These are phyloP conservation scores for Mantis religiosa DNA, from an alignment of 2,888 invertebrate species.

Conservation along the genomic window DNA sequence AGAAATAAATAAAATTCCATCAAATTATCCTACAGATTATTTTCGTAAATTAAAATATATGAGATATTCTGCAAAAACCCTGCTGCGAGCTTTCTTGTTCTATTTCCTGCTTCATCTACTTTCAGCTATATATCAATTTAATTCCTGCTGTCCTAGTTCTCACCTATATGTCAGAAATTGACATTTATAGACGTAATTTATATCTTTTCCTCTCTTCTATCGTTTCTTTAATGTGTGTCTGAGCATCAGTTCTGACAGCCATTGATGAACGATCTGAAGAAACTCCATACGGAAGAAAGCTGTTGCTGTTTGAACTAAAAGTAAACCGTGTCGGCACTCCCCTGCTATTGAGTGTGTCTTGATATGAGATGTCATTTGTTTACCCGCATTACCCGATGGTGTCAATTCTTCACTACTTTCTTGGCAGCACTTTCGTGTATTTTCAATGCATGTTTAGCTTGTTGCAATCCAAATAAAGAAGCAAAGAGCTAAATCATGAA, in stretches of 20 bases:
- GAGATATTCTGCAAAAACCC: too few species aligned
- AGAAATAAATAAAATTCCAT: too few species aligned
- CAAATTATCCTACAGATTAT: too few species aligned
- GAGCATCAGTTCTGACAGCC: neutral
- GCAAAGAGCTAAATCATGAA: too few species aligned
- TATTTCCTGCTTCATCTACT: too few species aligned
- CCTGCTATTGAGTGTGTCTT: neutral
- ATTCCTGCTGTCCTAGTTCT: too few species aligned
- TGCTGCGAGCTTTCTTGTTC: too few species aligned
- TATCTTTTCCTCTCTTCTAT: neutral
- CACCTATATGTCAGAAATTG: neutral
- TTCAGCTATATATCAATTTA: too few species aligned
- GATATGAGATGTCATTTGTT: neutral
- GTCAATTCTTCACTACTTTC: neutral
- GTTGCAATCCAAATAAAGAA: too few species aligned
- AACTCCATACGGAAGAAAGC: neutral
- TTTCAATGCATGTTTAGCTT: neutral
- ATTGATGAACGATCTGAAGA: neutral
- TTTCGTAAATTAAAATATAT: too few species aligned
- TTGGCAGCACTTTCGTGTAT: neutral
- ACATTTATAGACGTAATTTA: neutral
- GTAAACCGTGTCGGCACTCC: neutral
- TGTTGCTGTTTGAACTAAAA: neutral
- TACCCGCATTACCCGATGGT: neutral
- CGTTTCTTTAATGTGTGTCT: neutral